Conservation (phyloP, 2,888 invertebrate genomes). For the Actias luna region DNA sequence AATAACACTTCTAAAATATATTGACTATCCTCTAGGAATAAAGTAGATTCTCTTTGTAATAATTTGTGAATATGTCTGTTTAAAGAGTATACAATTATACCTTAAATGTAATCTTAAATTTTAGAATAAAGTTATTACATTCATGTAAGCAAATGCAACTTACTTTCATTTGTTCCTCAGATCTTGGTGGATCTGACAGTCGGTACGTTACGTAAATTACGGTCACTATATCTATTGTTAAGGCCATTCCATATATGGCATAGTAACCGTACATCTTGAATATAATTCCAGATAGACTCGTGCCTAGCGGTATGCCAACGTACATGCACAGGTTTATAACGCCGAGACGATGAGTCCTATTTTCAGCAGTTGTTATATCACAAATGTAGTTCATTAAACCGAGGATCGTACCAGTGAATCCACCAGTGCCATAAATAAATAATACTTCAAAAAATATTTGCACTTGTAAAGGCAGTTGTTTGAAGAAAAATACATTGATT, state of each 20-base stretch:
- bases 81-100: too few relatives aligned
- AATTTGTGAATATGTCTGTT: too few relatives aligned
- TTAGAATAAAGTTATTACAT: not conserved
- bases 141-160: not conserved
- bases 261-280: conserved; percentile 42
- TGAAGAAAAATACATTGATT: conserved; percentile 15
- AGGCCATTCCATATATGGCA: conserved; percentile 18
- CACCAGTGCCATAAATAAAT: conserved; percentile 73
- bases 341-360: conserved; percentile 71
- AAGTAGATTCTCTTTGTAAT: too few relatives aligned
- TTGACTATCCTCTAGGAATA: too few relatives aligned
- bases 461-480: conserved; percentile 15
- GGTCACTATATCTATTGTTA: conserved; percentile 11
- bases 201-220: conserved; percentile 17
- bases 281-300: conserved; percentile 28
- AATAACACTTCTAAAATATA: too few relatives aligned
- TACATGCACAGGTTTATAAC: conserved; percentile 37
- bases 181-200: conserved; percentile 51
- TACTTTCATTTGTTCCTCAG: conserved; percentile 74
- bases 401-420: conserved; percentile 50
- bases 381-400: conserved; percentile 68
- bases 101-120: not conserved
- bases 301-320: conserved; percentile 29
- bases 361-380: conserved; percentile 60
- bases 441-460: conserved; percentile 14